A percentile compares a stretch with the other conserved stretches of the same genome.
Evolutionary conservation across 2,888 invertebrate species (phyloP).

Genomic region (Caenorhabditis sinica): DNA sequence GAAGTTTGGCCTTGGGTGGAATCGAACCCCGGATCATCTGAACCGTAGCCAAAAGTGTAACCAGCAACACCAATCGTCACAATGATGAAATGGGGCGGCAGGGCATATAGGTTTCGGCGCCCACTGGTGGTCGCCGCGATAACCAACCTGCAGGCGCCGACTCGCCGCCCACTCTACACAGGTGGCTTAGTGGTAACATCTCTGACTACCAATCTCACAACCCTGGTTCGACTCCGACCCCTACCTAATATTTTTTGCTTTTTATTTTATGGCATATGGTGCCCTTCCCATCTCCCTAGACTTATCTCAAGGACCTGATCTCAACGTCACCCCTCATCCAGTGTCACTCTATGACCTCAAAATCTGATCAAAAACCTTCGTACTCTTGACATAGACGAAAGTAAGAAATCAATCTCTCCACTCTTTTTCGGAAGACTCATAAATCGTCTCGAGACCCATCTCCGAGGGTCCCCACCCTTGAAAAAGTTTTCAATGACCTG

Average conservation of each 20-base stretch:
- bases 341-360: background rate
- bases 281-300: background rate
- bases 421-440: slow-evolving; percentile 1
- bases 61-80: background rate
- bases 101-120: background rate
- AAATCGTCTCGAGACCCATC: slow-evolving; percentile 27
- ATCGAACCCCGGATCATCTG: background rate
- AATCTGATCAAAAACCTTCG: slow-evolving; percentile 29
- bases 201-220: background rate
- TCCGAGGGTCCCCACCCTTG: background rate
- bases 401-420: slow-evolving; percentile 27
- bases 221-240: background rate
- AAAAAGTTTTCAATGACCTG: slow-evolving; percentile 33
- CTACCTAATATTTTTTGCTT: background rate
- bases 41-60: background rate
- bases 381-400: background rate
- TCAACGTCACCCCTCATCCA: slow-evolving; percentile 8
- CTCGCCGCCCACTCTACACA: background rate
- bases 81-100: background rate
- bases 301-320: slow-evolving; percentile 1
- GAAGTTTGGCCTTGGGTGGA: background rate
- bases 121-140: background rate
- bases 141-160: background rate
- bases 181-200: background rate
- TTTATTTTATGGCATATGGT: background rate